Evolutionary conservation across 2,113 vertebrate species (phyloP), one percentile per base, ranked within the genome.

Genomic region (Grammomys surdaster): DNA sequence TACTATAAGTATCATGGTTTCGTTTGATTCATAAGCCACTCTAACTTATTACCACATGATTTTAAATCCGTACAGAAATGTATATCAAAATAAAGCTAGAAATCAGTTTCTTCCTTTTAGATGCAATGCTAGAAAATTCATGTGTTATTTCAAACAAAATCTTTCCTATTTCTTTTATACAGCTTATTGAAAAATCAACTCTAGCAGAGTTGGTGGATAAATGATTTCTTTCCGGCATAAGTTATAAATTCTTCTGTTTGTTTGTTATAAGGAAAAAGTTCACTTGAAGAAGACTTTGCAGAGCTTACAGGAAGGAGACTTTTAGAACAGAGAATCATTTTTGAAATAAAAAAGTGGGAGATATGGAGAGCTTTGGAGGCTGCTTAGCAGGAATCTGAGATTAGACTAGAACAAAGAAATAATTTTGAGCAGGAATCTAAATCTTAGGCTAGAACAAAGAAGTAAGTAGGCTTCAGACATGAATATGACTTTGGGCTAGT

Each of bases 41-140:
- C 26, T 16, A 85, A 90, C 63, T 95, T 56, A 67, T 81, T 36
- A 20, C 54, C 12, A 91, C 19, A 60, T 48, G 16, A 78, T 89
- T 94, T 3, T 75, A 33, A 90, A 69, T 26, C 20, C 65, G 24
- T 70, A 84, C 48, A 46, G 56, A 75, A 90, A 96, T 75, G 17
- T 51, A 0, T 63, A 93, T 40, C 36, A 76, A 72, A 22, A 56
- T 11, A 89, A 51, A 95, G 20, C 67, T 40, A 56, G 43, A 70
- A 82, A 2, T 22, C 26, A 76, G 33, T 14, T 77, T 26, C 58
- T 87, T 93, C 94, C 26, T 82, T 77, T 40, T 4, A 73, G 63
- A 7, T 78, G 26, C 22, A 91, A 77, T 82, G 7, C 63, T 75
- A 81, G 33, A 92, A 96, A 96, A 95, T 81, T 51, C 7, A 95